Evolutionary conservation across 2,113 vertebrate species (phyloP), one percentile per base, ranked within the genome.

Genomic region (Ursus arctos): DNA sequence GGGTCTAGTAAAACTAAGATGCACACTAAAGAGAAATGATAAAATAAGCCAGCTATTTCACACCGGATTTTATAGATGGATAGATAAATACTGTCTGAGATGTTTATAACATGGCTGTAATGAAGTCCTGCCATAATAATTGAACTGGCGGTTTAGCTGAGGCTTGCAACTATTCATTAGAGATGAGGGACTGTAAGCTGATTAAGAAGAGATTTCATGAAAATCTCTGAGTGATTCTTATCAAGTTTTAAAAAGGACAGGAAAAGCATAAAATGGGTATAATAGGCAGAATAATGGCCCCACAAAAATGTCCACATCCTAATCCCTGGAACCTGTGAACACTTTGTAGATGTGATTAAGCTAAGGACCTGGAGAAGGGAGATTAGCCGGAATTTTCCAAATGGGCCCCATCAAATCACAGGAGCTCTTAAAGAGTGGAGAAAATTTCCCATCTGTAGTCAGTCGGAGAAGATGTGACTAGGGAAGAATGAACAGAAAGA

Each of bases 121-220:
- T 76, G 67, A 96, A 96, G 40, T 28, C 67, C 24, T 36, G 33
- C 43, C 67, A 63, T 93, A 83, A 87, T 93, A 95, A 98, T 71
- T 92, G 87, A 96, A 92, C 67, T 63, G 94, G 67, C 67, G 92
- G 94, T 92, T 95, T 89, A 47, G 61, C 95, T 92, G 87, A 95
- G 55, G 51, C 76, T 95, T 91, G 91, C 85, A 98, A 72, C 88
- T 86, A 85, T 79, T 97, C 85, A 93, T 97, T 97, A 97, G 91
- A 79, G 92, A 79, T 74, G 67, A 95, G 71, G 71, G 65, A 76
- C 72, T 97, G 33, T 80, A 92, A 94, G 67, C 51, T 98, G 96
- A 97, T 97, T 96, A 96, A 86, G n/a, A 96, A 95, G 89, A 94
- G 53, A 96, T 97, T 97, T 97, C 95, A 95, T 92, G 51, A 53